A percentile compares a stretch with the other conserved stretches of the same genome.
Conservation (phyloP, 2,888 invertebrate genomes). For the Leptinotarsa tumamoca region DNA sequence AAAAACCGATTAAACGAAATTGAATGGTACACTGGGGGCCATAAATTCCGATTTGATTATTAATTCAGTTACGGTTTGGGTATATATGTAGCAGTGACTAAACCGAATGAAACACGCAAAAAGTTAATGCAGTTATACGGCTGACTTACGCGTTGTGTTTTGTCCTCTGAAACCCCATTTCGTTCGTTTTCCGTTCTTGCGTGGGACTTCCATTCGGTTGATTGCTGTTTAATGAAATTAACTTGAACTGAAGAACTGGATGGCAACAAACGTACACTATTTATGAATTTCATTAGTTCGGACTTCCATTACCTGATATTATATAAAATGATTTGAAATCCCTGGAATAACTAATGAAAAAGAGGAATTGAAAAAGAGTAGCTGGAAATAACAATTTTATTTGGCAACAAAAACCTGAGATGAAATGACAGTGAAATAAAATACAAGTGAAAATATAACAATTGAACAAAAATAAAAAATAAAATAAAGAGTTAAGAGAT, state of each 20-base stretch:
- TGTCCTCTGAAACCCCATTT: slow-evolving; percentile 4
- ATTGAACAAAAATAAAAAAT: no score
- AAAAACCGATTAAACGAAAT: slow-evolving; percentile 43
- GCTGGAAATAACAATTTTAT: no score
- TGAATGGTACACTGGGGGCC: slow-evolving; percentile 37
- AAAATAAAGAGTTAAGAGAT: no score
- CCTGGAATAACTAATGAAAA: background rate
- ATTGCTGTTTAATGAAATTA: slow-evolving; percentile 16
- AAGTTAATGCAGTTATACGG: slow-evolving; percentile 24
- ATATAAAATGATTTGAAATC: no score
- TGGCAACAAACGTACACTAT: background rate
- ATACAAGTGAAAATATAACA: no score
- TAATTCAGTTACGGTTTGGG: slow-evolving; percentile 40
- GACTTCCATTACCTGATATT: no score
- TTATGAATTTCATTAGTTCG: background rate
- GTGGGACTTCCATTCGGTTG: slow-evolving; percentile 3
- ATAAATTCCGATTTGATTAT: slow-evolving; percentile 43
- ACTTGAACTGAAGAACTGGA: background rate
- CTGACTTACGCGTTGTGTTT: slow-evolving; percentile 13
- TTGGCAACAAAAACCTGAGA: no score
- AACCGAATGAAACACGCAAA: slow-evolving; percentile 20
- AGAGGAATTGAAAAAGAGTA: background rate
- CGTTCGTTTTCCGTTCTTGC: slow-evolving; percentile 12
- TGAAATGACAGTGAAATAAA: no score
- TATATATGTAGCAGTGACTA: background rate